Base-by-base conservation (phyloP, 1,140 invertebrate genomes). In the Stegodyphus dumicola region DNA sequence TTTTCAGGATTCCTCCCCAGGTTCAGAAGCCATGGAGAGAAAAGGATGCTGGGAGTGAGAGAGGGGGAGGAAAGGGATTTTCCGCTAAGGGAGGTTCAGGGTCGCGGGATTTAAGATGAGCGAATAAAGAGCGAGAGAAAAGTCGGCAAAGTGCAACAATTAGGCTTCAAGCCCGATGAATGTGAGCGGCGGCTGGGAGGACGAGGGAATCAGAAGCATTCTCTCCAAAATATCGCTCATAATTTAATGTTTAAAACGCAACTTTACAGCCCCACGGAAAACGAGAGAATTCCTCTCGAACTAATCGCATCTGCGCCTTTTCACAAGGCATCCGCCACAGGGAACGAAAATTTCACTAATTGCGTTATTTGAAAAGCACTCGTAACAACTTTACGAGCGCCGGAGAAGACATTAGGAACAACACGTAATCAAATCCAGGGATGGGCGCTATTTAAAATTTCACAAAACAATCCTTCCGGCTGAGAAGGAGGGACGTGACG, bases 211-310 rank as follows among this genome's bases (percentile, higher is more conserved):
- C 76, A 51, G 49, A 10, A 53, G 51, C 60, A 51, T 18, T 49
- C 51, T 51, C 56, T 54, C n/a, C 33, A 75, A 75, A 54, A 78
- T 78, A 77, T 85, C 81, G 70, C 81, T 77, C 81, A 85, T 85
- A 85, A 85, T 85, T 85, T 85, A 85, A 85, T 85, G 73, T 85
- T 85, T 85, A 85, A 85, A 85, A 85, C 81, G 17, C 81, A 85
- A 69, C 74, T 83, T 83, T 66, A 74, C n/a, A 75, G 17, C 79
- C 70, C 66, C 67, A 64, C 11, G 11, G 49, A 69, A 69, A 80
- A 81, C 54, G 69, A 60, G 70, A 54, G 56, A 74, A 76, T 85
- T 77, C 81, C 74, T 71, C 69, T 77, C 81, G 64, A 77, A 77
- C 81, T 85, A 85, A 85, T 85, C 73, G 65, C 81, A 85, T 85